phyloP scores from a whole-genome alignment of 2,888 invertebrate genomes.

The Ethmia dodecea region DNA sequence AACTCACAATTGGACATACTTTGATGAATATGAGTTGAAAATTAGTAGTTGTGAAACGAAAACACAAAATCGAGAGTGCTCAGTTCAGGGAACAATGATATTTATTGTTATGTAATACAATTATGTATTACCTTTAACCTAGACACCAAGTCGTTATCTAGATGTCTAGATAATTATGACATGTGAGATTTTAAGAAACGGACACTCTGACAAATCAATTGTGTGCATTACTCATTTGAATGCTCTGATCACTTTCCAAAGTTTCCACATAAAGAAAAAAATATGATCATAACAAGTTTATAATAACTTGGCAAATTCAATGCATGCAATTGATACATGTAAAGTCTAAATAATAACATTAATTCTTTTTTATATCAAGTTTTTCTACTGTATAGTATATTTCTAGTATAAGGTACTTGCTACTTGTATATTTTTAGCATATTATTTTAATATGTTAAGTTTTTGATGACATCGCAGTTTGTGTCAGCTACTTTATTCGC shows the following conservation, averaged over 20 bases:
- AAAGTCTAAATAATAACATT: conserved; percentile 31
- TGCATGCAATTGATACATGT: conserved; percentile 31
- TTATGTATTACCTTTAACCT: neutral
- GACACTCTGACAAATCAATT: conserved; percentile 21
- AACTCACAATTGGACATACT: too few relatives aligned
- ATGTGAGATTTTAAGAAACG: conserved; percentile 27
- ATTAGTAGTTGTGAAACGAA: conserved; percentile 37
- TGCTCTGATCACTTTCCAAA: too few relatives aligned
- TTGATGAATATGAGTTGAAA: too few relatives aligned
- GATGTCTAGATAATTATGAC: conserved; percentile 11
- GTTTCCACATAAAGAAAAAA: too few relatives aligned
- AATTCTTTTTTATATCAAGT: conserved; percentile 47
- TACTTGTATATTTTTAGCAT: conserved; percentile 54
- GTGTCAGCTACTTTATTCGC: too few relatives aligned
- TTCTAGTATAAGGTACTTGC: conserved; percentile 46
- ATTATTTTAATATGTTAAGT: conserved; percentile 24
- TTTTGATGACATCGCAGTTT: conserved; percentile 38
- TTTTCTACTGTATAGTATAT: conserved; percentile 57
- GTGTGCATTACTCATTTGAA: conserved; percentile 20
- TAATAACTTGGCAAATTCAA: conserved; percentile 16
- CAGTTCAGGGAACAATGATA: conserved; percentile 55
- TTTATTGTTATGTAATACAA: conserved; percentile 12
- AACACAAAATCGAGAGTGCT: conserved; percentile 34
- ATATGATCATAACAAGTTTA: neutral
- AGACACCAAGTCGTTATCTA: neutral